phyloP scores from a whole-genome alignment of 2,888 invertebrate species.

The Lydus trimaculatus region DNA sequence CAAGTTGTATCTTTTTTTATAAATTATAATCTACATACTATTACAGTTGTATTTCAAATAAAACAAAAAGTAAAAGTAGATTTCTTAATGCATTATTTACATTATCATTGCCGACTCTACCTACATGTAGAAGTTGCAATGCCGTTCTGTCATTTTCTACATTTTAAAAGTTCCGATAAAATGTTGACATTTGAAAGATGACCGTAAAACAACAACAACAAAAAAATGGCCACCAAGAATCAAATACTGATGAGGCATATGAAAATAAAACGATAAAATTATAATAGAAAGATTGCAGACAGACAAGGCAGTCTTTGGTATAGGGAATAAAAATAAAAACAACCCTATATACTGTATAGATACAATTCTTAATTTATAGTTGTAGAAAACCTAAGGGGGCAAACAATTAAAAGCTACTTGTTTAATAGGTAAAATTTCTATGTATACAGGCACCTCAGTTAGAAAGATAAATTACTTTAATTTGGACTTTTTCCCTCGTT shows the following conservation, averaged over 20 bases:
- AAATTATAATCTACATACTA: not conserved
- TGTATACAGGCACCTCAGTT: not conserved
- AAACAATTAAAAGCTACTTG: slow-evolving; percentile 7
- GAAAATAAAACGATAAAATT: not conserved
- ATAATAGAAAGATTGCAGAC: no score
- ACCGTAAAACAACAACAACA: not conserved
- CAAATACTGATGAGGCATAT: not conserved
- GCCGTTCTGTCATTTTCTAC: not conserved
- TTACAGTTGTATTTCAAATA: not conserved
- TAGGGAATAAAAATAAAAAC: not conserved
- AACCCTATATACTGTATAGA: not conserved
- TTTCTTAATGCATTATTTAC: slow-evolving; percentile 1
- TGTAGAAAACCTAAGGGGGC: not conserved
- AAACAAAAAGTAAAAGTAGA: not conserved
- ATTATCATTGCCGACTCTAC: not conserved
- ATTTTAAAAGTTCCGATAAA: not conserved
- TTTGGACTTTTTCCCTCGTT: not conserved
- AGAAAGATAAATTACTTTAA: slow-evolving; percentile 4
- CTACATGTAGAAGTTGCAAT: not conserved
- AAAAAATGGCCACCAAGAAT: not conserved
- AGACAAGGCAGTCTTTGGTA: not conserved
- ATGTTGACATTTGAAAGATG: not conserved
- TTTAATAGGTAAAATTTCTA: slow-evolving; percentile 8
- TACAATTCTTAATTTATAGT: not conserved
- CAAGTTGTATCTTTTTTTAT: no score